These are phyloP conservation scores for Hemaris fuciformis DNA, from an alignment of 2,888 invertebrate genomes.

Conservation along the genomic window DNA sequence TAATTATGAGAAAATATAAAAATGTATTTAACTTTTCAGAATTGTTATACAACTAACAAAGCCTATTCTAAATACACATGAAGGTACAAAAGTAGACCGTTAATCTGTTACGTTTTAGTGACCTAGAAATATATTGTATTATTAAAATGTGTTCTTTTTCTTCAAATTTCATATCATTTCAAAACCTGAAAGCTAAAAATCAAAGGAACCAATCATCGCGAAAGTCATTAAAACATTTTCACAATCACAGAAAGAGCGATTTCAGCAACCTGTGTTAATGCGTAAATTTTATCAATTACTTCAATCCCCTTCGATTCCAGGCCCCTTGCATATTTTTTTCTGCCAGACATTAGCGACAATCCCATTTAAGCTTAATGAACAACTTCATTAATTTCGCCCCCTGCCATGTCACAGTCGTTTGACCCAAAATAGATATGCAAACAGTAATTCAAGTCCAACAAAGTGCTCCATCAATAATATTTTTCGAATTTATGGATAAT, in stretches of 20 bases:
- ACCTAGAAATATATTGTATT: too few relatives aligned
- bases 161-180: too few relatives aligned
- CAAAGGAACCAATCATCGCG: background rate
- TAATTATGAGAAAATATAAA: too few relatives aligned
- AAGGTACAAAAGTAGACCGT: too few relatives aligned
- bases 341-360: constrained; percentile 62
- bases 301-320: constrained; percentile 6
- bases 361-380: constrained; percentile 72
- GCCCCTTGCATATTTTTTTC: constrained; percentile 45
- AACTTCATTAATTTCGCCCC: constrained; percentile 70
- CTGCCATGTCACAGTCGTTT: constrained; percentile 32
- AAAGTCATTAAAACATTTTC: background rate
- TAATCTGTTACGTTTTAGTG: too few relatives aligned
- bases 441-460: constrained; percentile 4
- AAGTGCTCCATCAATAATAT: too few relatives aligned
- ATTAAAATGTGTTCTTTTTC: too few relatives aligned
- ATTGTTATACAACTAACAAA: too few relatives aligned
- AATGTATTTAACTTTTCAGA: too few relatives aligned
- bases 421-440: constrained; percentile 19
- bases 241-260: background rate
- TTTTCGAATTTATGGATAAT: too few relatives aligned
- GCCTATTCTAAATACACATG: too few relatives aligned
- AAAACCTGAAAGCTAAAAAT: background rate
- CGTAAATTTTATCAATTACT: constrained; percentile 15
- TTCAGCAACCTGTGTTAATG: background rate